phyloP scores from a whole-genome alignment of 2,888 invertebrate species.

The Didymodactylos carnosus region DNA sequence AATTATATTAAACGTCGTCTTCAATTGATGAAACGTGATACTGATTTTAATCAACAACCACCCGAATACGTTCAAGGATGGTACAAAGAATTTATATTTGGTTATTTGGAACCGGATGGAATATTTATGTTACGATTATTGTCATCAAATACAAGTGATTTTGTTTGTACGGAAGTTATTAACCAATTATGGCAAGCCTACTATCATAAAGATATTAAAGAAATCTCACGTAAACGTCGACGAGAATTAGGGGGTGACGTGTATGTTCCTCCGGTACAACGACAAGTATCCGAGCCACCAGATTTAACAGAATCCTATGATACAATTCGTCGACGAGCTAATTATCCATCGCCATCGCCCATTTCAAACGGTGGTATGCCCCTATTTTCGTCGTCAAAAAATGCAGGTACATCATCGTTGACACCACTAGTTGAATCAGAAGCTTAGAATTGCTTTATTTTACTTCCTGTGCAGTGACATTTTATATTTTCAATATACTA shows the following conservation, averaged over 20 bases:
- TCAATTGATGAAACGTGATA: slow-evolving; percentile 13
- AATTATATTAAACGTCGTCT: slow-evolving; percentile 14
- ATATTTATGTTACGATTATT: slow-evolving; percentile 13
- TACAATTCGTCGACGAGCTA: background rate
- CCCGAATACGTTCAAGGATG: slow-evolving; percentile 8
- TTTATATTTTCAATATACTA: too few species aligned
- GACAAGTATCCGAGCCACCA: background rate
- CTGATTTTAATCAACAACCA: background rate
- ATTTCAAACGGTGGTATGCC: too few species aligned
- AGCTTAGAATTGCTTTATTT: background rate
- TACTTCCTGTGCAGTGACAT: too few species aligned
- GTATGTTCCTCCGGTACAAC: background rate
- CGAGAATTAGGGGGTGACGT: background rate
- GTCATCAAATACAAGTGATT: slow-evolving; percentile 15
- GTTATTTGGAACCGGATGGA: slow-evolving; percentile 15
- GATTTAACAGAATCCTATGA: background rate
- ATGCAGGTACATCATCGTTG: background rate
- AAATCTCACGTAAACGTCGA: background rate
- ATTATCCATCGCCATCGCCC: background rate
- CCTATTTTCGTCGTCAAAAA: background rate
- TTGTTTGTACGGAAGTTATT: slow-evolving; percentile 15
- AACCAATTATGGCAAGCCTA: background rate
- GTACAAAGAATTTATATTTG: slow-evolving; percentile 8
- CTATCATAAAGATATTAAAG: background rate
- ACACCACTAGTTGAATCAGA: background rate